Conservation (phyloP, 2,888 invertebrate species). For the Nephrotoma guestfalica region DNA sequence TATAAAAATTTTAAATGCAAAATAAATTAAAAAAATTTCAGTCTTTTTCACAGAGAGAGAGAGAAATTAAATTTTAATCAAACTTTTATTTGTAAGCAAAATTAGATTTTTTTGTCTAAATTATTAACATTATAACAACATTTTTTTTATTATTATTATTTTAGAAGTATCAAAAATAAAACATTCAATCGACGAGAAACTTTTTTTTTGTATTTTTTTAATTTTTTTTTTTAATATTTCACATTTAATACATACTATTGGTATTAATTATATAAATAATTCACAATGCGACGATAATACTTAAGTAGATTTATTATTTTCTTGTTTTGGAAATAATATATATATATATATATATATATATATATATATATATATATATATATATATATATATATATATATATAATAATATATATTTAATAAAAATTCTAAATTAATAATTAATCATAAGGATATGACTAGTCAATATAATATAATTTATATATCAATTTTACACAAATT, state of each 20-base stretch:
- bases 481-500: slow-evolving; percentile 2
- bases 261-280: neutral
- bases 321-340: neutral
- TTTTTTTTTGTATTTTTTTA: neutral
- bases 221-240: neutral
- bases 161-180: slow-evolving; percentile 3
- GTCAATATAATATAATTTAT: neutral
- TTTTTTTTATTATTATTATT: neutral
- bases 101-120: neutral
- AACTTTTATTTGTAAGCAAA: neutral
- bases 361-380: neutral
- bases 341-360: neutral
- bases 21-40: neutral
- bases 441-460: slow-evolving; percentile 4
- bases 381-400: neutral
- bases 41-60: neutral
- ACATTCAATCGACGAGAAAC: slow-evolving; percentile 2
- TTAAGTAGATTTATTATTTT: neutral
- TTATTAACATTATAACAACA: slow-evolving; percentile 3
- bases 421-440: neutral
- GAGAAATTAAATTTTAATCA: neutral
- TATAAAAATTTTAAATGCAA: neutral
- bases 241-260: neutral
- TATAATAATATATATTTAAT: neutral
- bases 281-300: neutral